Base-by-base conservation (phyloP, 2,888 invertebrate genomes). In the Hemicrepidius hirtus region DNA sequence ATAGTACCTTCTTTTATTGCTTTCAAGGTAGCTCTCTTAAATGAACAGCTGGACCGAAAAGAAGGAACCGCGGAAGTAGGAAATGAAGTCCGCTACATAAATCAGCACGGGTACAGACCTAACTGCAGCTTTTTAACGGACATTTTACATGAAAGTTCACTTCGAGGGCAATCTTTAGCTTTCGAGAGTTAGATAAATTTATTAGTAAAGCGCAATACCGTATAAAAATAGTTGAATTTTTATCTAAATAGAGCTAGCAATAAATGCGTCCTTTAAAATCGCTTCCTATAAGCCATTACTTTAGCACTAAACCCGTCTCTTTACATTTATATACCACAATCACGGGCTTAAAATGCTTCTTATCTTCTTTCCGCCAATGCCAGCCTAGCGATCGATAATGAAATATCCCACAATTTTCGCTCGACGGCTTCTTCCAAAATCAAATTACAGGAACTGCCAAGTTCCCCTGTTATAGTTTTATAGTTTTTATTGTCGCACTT, bases 331-430 rank as follows among this genome's bases (percentile, higher is more conserved):
- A 72, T 68, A 68, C 68, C 73, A 73, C 73, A 73, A 73, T 69
- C 69, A 69, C 68, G 68, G 65, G 73, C 68, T 73, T 68, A 69
- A 73, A 73, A 73, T 69, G 73, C 73, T 68, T 66, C 73, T 73
- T 73, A 73, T 69, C 69, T 73, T 66, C 73, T 68, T 72, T 72
- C 73, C 65, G 50, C 73, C 73, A 73, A 69, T 68, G 65, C 73
- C 68, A 69, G 60, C 69, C 73, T 62, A 60, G 65, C 68, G 73
- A 73, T 73, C 73, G 73, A 73, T 73, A 73, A 73, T 73, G 73
- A 73, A 73, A 73, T 73, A 73, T 73, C 73, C 73, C 57, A 69
- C 73, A 73, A 73, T 73, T 73, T 73, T 73, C 73, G 68, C 73
- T 69, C 65, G 73, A 68, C 73, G 68, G 73, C 65, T 73, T 69